Evolutionary conservation across 2,113 vertebrate species (phyloP), one percentile per base, ranked within the genome.

Genomic region (Syrmaticus mikado): DNA sequence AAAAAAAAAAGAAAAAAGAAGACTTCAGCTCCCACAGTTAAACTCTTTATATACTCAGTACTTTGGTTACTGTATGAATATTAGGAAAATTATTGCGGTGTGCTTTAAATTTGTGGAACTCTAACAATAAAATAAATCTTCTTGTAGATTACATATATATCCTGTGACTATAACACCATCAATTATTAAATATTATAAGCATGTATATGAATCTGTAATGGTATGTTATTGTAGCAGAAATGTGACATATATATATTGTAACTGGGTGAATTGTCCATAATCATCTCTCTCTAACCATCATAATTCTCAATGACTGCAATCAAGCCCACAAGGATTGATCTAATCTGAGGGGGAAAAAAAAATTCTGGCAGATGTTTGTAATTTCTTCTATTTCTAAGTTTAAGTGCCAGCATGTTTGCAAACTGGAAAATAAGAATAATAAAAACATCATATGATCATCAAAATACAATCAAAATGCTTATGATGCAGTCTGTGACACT

Each of bases 231-330:
- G 64, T 72, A 94, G 85, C 55, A 93, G 89, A 77, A 90, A 78
- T 43, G 71, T 94, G 85, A 92, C 36, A 13, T 87, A 77, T 82
- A 36, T 80, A 41, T 81, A 53, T 71, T 89, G 34, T 91, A 89
- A 85, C 91, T 75, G 82, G 52, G 61, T 93, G 91, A 94, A 90
- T 87, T 84, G 80, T 89, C 82, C 85, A 30, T 95, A 95, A 93
- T 96, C 58, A 85, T 94, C 85, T 93, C 60, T 80, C 72, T 85
- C 43, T 95, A 93, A 93, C 91, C 70, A 76, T 82, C 80, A 67
- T 94, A 93, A 91, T 95, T 95, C 91, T 85, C 67, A 74, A 45
- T 92, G 92, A 81, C 67, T 92, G 91, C 89, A 96, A 61, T 96
- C 79, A 95, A 95, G 79, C 75, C 74, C 62, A 70, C 61, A 85